A percentile compares a stretch with the other conserved stretches of the same genome.
phyloP scores from a whole-genome alignment of 2,113 vertebrate species.

The Lota lota region DNA sequence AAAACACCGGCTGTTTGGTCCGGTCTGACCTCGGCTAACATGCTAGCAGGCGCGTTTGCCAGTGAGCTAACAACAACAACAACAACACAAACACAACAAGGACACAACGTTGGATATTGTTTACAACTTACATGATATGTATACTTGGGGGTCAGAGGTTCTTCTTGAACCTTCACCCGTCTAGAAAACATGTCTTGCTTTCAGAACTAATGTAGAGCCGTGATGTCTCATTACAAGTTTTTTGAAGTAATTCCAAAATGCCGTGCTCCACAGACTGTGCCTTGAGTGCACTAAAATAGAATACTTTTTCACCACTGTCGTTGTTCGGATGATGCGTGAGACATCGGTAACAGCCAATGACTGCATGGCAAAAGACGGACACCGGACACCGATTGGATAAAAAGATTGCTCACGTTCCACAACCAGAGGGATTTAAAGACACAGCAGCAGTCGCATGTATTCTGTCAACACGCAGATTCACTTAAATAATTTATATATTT shows the following conservation, averaged over 20 bases:
- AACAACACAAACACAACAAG: slow-evolving; percentile 21
- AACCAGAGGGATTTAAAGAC: slow-evolving; percentile 60
- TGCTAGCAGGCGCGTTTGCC: background rate
- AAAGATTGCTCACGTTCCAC: background rate
- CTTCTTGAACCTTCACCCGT: slow-evolving; percentile 64
- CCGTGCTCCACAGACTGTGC: too few species aligned
- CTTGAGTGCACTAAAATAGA: too few species aligned
- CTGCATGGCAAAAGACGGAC: slow-evolving; percentile 1
- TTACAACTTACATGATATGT: slow-evolving; percentile 61
- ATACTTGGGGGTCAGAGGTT: slow-evolving; percentile 70
- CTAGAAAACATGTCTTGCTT: slow-evolving; percentile 73
- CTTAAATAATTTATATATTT: too few species aligned
- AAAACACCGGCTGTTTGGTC: slow-evolving; percentile 35
- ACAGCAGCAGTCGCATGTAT: slow-evolving; percentile 24
- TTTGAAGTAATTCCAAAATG: slow-evolving; percentile 27
- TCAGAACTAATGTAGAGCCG: slow-evolving; percentile 32
- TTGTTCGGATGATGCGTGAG: slow-evolving; percentile 23
- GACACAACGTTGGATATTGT: slow-evolving; percentile 2
- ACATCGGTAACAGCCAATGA: slow-evolving; percentile 57
- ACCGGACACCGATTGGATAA: slow-evolving; percentile 43
- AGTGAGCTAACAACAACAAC: background rate
- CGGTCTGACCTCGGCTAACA: background rate
- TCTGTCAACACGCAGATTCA: too few species aligned
- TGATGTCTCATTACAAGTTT: slow-evolving; percentile 59
- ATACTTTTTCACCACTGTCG: slow-evolving; percentile 22